Base-by-base conservation (phyloP, 2,888 invertebrate genomes). In the Paralinhomoeus sp. region DNA sequence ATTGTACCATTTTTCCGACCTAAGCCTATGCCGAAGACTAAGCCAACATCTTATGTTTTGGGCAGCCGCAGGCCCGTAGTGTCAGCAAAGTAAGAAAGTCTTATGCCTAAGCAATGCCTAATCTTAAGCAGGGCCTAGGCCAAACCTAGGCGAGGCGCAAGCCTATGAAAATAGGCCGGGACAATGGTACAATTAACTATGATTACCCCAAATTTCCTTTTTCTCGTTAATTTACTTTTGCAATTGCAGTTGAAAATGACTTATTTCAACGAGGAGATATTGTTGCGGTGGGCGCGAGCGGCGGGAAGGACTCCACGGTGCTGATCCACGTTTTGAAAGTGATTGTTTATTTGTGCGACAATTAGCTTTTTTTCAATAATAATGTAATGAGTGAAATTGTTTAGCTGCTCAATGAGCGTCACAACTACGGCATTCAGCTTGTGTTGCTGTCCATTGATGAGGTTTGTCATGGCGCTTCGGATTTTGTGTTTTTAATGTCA, bases 391-490 rank as follows among this genome's bases (percentile, higher is more conserved):
- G 9, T 12, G 12, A 9, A 15, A 13, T 46, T 15, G 40, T 56
- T 56, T 89, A 91, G 67, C 68, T 78, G 2, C 69, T 99, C 15
- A 97, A 99, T 63, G 75, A 83, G 54, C 73, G 78, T 40, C 76
- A 91, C 63, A 68, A 80, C 50, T 99, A 97, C 67, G 83, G 81
- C 1, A 67, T 99, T 17, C 74, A 89, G 45, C 68, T 99, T 35
- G 73, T 82, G 53, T 69, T 99, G 24, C 69, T 99, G 35, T 97
- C 93, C 0, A 85, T 99, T 50, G 97, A 99, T 64, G 97, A 97
- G n/a, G 36, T 36, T 36, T 5, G 36, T n/a, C n/a, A n/a, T n/a
- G n/a, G n/a, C n/a, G n/a, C n/a, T n/a, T n/a, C n/a, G n/a, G n/a
- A n/a, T n/a, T n/a, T n/a, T n/a, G n/a, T n/a, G n/a, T n/a, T n/a